These are phyloP conservation scores for Cosmia trapezina DNA, from an alignment of 2,888 invertebrate species.

Conservation along the genomic window DNA sequence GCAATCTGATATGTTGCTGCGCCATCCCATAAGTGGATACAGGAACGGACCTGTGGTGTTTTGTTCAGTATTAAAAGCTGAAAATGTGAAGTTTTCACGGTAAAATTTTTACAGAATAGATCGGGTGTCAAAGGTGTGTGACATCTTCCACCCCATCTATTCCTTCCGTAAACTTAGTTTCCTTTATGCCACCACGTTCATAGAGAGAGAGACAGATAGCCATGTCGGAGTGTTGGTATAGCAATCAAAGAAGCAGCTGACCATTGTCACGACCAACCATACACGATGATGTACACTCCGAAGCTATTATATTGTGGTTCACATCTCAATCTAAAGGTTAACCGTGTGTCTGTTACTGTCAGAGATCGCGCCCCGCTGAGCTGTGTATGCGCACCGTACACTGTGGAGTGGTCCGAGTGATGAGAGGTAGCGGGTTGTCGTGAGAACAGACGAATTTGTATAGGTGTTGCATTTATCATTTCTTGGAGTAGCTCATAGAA, in stretches of 20 bases:
- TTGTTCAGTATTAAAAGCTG: too few species aligned
- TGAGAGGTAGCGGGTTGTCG: conserved; percentile 36
- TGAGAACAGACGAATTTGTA: conserved; percentile 4
- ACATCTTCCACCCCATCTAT: too few species aligned
- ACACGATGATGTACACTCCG: conserved; percentile 71
- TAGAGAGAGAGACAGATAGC: not conserved
- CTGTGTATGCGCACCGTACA: conserved; percentile 76
- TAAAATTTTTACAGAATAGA: too few species aligned
- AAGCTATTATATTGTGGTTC: conserved; percentile 87
- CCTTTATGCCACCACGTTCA: not conserved
- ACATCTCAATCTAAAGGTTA: conserved; percentile 90
- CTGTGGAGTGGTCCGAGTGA: conserved; percentile 53
- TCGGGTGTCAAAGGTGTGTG: too few species aligned
- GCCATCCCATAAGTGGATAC: too few species aligned
- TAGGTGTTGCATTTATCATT: too few species aligned
- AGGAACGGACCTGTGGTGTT: too few species aligned
- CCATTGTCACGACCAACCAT: conserved; percentile 58
- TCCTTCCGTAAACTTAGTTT: too few species aligned
- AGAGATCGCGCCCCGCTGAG: conserved; percentile 89
- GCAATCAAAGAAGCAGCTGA: conserved; percentile 32
- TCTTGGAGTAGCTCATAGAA: too few species aligned
- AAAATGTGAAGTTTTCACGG: too few species aligned
- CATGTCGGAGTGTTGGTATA: not conserved
- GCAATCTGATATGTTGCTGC: too few species aligned
- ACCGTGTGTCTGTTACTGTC: conserved; percentile 89